Base-by-base conservation (phyloP, 2,888 invertebrate species). In the Meliscaeva auricollis region DNA sequence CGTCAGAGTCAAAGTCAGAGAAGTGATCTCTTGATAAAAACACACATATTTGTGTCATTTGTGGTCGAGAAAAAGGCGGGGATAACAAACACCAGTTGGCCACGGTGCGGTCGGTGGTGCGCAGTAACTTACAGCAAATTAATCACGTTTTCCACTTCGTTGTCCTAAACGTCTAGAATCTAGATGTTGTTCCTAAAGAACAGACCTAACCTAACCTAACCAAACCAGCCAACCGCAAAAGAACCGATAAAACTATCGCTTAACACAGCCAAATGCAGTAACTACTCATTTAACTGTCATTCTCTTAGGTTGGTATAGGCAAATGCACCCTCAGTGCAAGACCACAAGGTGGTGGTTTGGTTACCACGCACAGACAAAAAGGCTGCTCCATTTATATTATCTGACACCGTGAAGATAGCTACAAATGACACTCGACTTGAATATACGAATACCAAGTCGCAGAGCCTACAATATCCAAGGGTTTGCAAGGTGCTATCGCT, bases 211-310 rank as follows among this genome's bases (percentile, higher is more conserved):
- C 20, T 17, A 9, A 22, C 22, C 35, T 56, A 69, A 75, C 64
- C 11, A 35, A 85, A 69, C 73, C 85, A 85, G 44, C 81, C 81
- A 81, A 85, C 85, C 85, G 81, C 85, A 81, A 85, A 50, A 66
- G 50, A 66, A 85, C 22, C 72, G 85, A 85, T 85, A 85, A 85
- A 85, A 81, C 81, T 77, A 80, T 85, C 85, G 69, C 72, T 85
- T 84, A 81, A 81, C 85, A 85, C 85, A 68, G 20, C 41, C 32
- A 69, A 81, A 76, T 68, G 85, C 81, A 73, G 80, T 72, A 76
- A 80, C 83, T 75, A 78, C 83, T 83, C 78, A 74, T 78, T 84
- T 84, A 72, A 76, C 78, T 78, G 83, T 73, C 78, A 73, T 73
- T 76, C 38, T 38, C 62, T 22, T 32, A 1, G 0, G 11, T 38